Conservation (phyloP, 2,888 invertebrate genomes). For the Anarsia innoxiella region DNA sequence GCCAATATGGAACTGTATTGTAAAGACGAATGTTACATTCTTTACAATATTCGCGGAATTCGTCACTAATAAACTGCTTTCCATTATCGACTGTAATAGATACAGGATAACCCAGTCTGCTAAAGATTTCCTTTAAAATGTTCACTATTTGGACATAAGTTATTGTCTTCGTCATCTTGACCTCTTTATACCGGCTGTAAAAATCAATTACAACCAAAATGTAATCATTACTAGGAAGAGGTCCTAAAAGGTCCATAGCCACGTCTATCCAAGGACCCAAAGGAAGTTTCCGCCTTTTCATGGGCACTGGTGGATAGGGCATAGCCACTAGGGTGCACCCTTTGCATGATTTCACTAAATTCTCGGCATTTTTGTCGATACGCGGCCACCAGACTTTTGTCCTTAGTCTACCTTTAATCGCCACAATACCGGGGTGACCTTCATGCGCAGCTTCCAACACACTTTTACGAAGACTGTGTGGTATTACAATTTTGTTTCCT, state of each 20-base stretch:
- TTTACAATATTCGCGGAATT: slow-evolving; percentile 17
- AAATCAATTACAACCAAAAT: slow-evolving; percentile 12
- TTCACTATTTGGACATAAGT: slow-evolving; percentile 7
- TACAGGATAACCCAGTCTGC: slow-evolving; percentile 13
- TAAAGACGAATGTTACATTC: slow-evolving; percentile 12
- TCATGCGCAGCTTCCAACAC: slow-evolving; percentile 23
- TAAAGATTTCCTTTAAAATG: slow-evolving; percentile 15
- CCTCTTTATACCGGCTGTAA: slow-evolving; percentile 14
- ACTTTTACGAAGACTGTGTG: slow-evolving; percentile 11
- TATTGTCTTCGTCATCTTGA: slow-evolving; percentile 10
- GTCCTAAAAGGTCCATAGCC: slow-evolving; percentile 21
- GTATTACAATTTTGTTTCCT: slow-evolving; percentile 20
- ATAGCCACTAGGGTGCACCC: slow-evolving; percentile 19
- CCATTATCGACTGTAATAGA: slow-evolving; percentile 20
- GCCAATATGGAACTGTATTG: slow-evolving; percentile 16
- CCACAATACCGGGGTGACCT: slow-evolving; percentile 19
- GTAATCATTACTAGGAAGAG: slow-evolving; percentile 13
- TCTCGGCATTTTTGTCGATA: slow-evolving; percentile 19
- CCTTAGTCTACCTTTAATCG: slow-evolving; percentile 20
- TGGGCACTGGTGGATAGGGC: slow-evolving; percentile 16
- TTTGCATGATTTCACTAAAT: slow-evolving; percentile 15
- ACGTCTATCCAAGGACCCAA: slow-evolving; percentile 18
- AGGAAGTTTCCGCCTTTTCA: slow-evolving; percentile 16
- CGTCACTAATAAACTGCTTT: slow-evolving; percentile 14
- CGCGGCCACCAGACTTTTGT: slow-evolving; percentile 24